These are phyloP conservation scores for Caenorhabditis afra DNA, from an alignment of 2,888 invertebrate species.

Conservation along the genomic window DNA sequence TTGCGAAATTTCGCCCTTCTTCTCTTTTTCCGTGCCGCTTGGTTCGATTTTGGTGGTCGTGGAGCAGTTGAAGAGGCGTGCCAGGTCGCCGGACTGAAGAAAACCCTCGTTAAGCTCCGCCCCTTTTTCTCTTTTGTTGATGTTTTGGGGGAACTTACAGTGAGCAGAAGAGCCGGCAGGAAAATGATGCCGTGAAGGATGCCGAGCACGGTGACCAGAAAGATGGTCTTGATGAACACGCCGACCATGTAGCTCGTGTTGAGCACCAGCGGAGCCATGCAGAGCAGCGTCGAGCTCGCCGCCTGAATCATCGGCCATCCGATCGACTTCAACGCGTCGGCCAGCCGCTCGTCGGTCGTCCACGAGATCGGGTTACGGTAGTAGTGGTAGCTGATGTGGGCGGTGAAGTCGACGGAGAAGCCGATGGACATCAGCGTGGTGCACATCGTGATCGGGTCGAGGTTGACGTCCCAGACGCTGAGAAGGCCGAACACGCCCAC, in stretches of 20 bases:
- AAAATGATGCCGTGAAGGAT: slow-evolving; percentile 73
- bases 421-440: slow-evolving; percentile 72
- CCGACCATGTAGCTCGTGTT: slow-evolving; percentile 72
- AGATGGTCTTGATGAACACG: slow-evolving; percentile 72
- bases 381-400: slow-evolving; percentile 74
- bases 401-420: slow-evolving; percentile 70
- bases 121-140: too few relatives aligned
- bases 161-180: slow-evolving; percentile 70
- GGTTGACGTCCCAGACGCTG: slow-evolving; percentile 71
- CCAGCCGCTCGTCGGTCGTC: slow-evolving; percentile 68
- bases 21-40: slow-evolving; percentile 2
- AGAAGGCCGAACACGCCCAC: slow-evolving; percentile 73
- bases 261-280: slow-evolving; percentile 66
- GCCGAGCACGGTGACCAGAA: slow-evolving; percentile 69
- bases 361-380: slow-evolving; percentile 69
- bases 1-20: slow-evolving; percentile 38
- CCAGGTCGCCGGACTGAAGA: slow-evolving; percentile 46
- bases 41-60: neutral
- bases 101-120: too few relatives aligned
- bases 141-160: slow-evolving; percentile 54
- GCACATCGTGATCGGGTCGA: slow-evolving; percentile 76
- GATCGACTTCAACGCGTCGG: slow-evolving; percentile 71
- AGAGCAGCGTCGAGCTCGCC: slow-evolving; percentile 68
- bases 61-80: slow-evolving; percentile 18
- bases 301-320: slow-evolving; percentile 77